A percentile compares a stretch with the other conserved stretches of the same genome.
Evolutionary conservation across 2,797 vertebrate genomes (phyloP).

Genomic region (Philypnodon macrostomus): DNA sequence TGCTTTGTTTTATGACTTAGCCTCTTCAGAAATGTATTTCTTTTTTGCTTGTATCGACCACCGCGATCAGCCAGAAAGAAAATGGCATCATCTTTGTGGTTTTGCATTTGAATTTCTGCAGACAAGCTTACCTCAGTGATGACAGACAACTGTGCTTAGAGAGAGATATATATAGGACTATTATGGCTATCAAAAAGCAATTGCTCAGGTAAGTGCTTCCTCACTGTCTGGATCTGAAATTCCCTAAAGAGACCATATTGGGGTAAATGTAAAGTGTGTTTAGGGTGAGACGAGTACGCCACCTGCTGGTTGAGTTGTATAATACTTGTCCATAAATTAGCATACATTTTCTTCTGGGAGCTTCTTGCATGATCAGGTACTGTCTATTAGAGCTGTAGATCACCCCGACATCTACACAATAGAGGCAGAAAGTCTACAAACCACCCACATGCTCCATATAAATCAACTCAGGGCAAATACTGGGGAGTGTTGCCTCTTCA

Average conservation of each 20-base stretch:
- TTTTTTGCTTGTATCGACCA: too few relatives aligned
- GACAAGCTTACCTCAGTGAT: slow-evolving; percentile 32
- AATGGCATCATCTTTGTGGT: too few relatives aligned
- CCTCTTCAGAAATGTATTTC: too few relatives aligned
- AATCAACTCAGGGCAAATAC: slow-evolving; percentile 19
- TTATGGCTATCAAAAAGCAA: slow-evolving; percentile 13
- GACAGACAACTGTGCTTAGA: slow-evolving; percentile 5
- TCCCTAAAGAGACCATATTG: slow-evolving; percentile 19
- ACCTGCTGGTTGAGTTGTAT: slow-evolving; percentile 66
- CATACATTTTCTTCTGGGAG: not conserved
- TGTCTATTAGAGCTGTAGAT: slow-evolving; percentile 29
- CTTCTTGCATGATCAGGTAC: slow-evolving; percentile 24
- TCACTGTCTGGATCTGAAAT: slow-evolving; percentile 70
- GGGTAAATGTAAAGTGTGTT: slow-evolving; percentile 19
- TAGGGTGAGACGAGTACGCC: slow-evolving; percentile 72
- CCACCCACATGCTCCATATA: slow-evolving; percentile 12
- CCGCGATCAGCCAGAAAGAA: too few relatives aligned
- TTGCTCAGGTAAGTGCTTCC: slow-evolving; percentile 15
- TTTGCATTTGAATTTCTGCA: slow-evolving; percentile 1
- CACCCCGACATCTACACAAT: slow-evolving; percentile 28
- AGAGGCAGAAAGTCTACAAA: slow-evolving; percentile 17
- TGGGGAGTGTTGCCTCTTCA: slow-evolving; percentile 4
- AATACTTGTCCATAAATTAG: not conserved
- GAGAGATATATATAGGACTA: slow-evolving; percentile 9
- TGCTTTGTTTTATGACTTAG: not conserved